Evolutionary conservation across 2,888 invertebrate species (phyloP), one percentile per base, ranked within the genome.

Genomic region (Hoplodrina blanda): DNA sequence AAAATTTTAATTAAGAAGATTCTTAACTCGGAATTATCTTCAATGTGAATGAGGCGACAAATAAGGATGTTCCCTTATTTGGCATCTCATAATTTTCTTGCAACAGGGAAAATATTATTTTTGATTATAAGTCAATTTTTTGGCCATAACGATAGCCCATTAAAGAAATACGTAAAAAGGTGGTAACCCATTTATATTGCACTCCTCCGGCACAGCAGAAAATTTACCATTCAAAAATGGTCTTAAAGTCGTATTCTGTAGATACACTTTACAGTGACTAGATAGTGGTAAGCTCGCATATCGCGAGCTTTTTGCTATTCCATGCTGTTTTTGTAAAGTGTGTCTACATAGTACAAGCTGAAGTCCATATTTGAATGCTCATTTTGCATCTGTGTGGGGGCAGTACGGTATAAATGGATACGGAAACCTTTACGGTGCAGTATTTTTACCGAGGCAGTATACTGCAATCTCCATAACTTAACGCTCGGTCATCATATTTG

Each of bases 381-480:
- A 25, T 25, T 25, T 25, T 25, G 25, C 25, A 2, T 1, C 2
- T 25, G 25, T 25, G 25, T 2, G 25, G 25, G 25, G 25, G 25
- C 25, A 25, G 2, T 2, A 2, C 25, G 25, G 25, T 25, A 25
- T 25, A 25, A 25, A 25, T 2, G 25, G 25, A 25, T 25, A 25
- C 25, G 25, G n/a, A n/a, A n/a, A 25, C 2, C 2, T 11, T 25
- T 17, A 54, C 5, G 15, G 13, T 44, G 49, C 50, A 25, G 15
- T 60, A 37, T 62, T 71, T 53, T 65, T 19, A 61, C 19, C 10
- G 50, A 59, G 49, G 17, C 15, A 3, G 11, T 25, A 17, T 15
- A 44, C 3, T 55, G 46, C 19, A 73, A 82, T 84, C 15, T 72
- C n/a, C 69, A 80, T 69, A 68, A 60, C n/a, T 61, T 63, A 59